Percentiles rank a stretch among this genome's conserved stretches.
Evolutionary conservation across 2,888 invertebrate species (phyloP).

Genomic region (Acleris sparsana): DNA sequence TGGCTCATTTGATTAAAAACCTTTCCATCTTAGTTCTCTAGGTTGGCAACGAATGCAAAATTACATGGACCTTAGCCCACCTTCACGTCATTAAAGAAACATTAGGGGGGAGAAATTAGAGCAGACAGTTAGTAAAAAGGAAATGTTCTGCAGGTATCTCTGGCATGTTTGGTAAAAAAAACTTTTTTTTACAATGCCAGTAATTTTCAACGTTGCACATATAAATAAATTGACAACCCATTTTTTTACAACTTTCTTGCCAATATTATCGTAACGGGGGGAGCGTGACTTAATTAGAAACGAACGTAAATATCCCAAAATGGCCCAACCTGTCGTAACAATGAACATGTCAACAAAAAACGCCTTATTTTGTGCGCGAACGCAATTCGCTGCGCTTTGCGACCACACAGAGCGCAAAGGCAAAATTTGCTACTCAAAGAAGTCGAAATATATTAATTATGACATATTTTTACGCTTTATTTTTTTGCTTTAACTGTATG

Average conservation of each 20-base stretch:
- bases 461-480: neutral
- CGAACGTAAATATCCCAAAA: constrained; percentile 38
- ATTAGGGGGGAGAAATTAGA: too few relatives aligned
- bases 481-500: neutral
- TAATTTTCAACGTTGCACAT: constrained; percentile 1
- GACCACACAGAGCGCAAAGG: constrained; percentile 55
- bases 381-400: constrained; percentile 51
- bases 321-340: constrained; percentile 38
- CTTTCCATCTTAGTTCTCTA: too few relatives aligned
- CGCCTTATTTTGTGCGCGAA: constrained; percentile 49
- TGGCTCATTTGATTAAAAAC: too few relatives aligned
- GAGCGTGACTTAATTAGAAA: constrained; percentile 28
- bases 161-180: too few relatives aligned
- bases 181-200: too few relatives aligned
- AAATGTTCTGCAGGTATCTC: too few relatives aligned
- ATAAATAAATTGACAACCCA: constrained; percentile 2
- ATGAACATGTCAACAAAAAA: constrained; percentile 50
- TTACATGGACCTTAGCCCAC: too few relatives aligned
- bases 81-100: too few relatives aligned
- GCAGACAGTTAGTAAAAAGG: too few relatives aligned
- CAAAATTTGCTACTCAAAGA: constrained; percentile 36
- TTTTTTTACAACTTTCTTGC: constrained; percentile 12
- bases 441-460: constrained; percentile 2
- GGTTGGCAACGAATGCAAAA: too few relatives aligned
- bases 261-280: constrained; percentile 17